A percentile compares a stretch with the other conserved stretches of the same genome.
Evolutionary conservation across 2,113 vertebrate genomes (phyloP).

Genomic region (Ramphastos sulfuratus): DNA sequence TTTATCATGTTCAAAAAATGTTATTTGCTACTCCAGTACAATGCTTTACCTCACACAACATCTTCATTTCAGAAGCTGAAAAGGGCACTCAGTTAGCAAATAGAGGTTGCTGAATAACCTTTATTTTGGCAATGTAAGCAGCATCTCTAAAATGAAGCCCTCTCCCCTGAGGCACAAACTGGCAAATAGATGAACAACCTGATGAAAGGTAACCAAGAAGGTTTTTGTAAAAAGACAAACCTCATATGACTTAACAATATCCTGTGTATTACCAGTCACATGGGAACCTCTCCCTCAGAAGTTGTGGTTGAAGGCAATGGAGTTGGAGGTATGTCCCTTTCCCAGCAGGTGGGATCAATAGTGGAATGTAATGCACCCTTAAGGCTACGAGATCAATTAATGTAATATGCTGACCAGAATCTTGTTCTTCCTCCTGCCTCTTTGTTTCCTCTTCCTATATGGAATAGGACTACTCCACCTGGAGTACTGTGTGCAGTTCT

Average conservation of each 20-base stretch:
- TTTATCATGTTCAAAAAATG: background rate
- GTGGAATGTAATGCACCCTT: background rate
- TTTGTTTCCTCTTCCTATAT: background rate
- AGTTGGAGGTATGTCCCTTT: background rate
- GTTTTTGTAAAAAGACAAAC: background rate
- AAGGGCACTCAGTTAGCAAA: background rate
- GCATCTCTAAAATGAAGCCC: background rate
- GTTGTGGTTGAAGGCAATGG: background rate
- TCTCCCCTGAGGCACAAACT: background rate
- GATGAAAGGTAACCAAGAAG: constrained; percentile 16
- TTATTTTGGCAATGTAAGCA: background rate
- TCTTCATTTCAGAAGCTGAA: background rate
- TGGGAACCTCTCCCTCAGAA: background rate
- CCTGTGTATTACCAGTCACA: background rate
- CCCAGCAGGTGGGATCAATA: background rate
- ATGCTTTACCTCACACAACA: background rate
- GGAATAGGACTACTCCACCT: too few relatives aligned
- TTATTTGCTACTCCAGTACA: background rate
- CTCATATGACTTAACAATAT: background rate
- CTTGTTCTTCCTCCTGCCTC: background rate
- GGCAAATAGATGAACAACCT: background rate
- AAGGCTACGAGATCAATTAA: background rate
- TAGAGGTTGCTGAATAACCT: background rate
- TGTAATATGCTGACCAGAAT: background rate
- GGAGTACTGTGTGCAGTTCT: too few relatives aligned